Conservation (phyloP, 2,797 vertebrate species). For the Fistularia commersonii region DNA sequence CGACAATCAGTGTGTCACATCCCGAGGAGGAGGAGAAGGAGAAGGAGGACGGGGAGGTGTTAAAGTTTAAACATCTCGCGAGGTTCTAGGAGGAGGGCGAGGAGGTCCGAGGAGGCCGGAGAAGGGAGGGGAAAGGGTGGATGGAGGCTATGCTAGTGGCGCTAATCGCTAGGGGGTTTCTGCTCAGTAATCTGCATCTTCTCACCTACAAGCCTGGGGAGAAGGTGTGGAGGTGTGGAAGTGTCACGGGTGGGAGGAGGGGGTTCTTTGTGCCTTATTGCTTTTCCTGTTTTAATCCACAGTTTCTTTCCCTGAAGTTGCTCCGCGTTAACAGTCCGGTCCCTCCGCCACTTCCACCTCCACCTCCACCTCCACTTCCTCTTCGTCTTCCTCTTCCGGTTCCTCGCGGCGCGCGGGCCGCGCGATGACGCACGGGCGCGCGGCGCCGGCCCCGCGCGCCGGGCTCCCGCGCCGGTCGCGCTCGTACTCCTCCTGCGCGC, state of each 20-base stretch:
- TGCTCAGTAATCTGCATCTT: constrained; percentile 51
- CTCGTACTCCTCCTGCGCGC: constrained; percentile 95
- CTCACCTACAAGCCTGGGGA: constrained; percentile 51
- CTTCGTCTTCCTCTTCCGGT: constrained; percentile 45
- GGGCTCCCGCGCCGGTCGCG: constrained; percentile 85
- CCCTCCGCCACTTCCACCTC: constrained; percentile 58
- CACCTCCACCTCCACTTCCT: constrained; percentile 3
- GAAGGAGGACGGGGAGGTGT: neutral
- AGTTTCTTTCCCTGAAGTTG: constrained; percentile 68
- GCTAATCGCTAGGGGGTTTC: constrained; percentile 10
- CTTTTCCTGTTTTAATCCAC: constrained; percentile 69
- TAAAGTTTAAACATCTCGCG: constrained; percentile 57
- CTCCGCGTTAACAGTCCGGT: constrained; percentile 74
- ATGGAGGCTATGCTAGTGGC: too few relatives aligned
- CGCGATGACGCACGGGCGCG: too few relatives aligned
- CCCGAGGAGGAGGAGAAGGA: constrained; percentile 16
- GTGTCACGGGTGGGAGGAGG: neutral
- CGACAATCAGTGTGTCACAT: constrained; percentile 50
- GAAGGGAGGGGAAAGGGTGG: too few relatives aligned
- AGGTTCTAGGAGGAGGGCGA: constrained; percentile 30
- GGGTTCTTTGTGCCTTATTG: constrained; percentile 73
- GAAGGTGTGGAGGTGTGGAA: constrained; percentile 18
- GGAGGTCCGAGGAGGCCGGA: constrained; percentile 53
- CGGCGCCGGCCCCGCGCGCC: constrained; percentile 32
- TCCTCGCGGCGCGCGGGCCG: constrained; percentile 65